Conservation (phyloP, 2,888 invertebrate species). For the Drosophila limbata region DNA sequence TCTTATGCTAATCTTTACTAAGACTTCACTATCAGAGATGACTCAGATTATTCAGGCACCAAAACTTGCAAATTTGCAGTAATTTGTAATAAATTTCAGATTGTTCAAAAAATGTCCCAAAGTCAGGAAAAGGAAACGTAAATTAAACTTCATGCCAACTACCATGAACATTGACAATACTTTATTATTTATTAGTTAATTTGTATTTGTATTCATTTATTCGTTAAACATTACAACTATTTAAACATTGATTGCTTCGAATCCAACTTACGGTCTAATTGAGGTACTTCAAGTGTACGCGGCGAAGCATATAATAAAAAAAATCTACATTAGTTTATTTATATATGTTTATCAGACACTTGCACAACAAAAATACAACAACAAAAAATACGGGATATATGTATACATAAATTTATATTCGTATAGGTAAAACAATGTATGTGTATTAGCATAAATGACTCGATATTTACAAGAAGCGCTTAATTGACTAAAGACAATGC, state of each 20-base stretch:
- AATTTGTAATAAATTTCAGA: too few species aligned
- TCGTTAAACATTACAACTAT: slow-evolving; percentile 45
- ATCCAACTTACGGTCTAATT: slow-evolving; percentile 63
- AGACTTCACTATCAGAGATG: too few species aligned
- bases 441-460: slow-evolving; percentile 77
- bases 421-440: slow-evolving; percentile 34
- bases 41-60: too few species aligned
- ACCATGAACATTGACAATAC: slow-evolving; percentile 6
- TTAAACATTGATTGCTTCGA: slow-evolving; percentile 39
- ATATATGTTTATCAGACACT: slow-evolving; percentile 34
- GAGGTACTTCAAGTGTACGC: slow-evolving; percentile 73
- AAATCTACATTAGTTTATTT: slow-evolving; percentile 6
- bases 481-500: slow-evolving; percentile 66
- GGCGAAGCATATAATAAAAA: slow-evolving; percentile 49
- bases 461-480: slow-evolving; percentile 80
- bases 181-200: slow-evolving; percentile 9
- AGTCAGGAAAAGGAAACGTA: background rate
- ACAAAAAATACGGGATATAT: slow-evolving; percentile 33
- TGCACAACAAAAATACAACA: slow-evolving; percentile 22
- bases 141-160: background rate
- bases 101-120: too few species aligned
- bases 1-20: background rate
- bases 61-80: too few species aligned
- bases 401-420: slow-evolving; percentile 21
- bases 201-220: slow-evolving; percentile 32